phyloP scores from a whole-genome alignment of 2,888 invertebrate genomes.

The Andrena haemorrhoa region DNA sequence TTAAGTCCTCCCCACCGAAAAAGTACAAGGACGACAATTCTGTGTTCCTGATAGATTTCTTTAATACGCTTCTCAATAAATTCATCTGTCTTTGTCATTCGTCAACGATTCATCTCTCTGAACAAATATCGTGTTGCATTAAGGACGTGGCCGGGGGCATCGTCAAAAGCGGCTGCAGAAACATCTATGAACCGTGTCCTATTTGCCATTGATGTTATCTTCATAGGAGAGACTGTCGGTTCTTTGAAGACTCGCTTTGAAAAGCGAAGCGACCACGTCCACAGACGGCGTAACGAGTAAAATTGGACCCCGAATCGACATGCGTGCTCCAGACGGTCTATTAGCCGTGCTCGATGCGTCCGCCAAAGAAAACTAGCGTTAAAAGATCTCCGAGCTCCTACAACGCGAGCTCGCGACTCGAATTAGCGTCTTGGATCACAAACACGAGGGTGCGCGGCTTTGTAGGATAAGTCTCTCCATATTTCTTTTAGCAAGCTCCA shows the following conservation, averaged over 20 bases:
- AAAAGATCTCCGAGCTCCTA: slow-evolving; percentile 25
- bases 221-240: slow-evolving; percentile 44
- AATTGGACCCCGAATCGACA: slow-evolving; percentile 63
- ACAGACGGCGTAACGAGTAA: slow-evolving; percentile 64
- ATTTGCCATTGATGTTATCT: slow-evolving; percentile 68
- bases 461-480: not conserved
- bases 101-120: not conserved
- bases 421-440: not conserved
- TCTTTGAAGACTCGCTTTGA: slow-evolving; percentile 61
- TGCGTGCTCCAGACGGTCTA: slow-evolving; percentile 48
- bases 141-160: slow-evolving; percentile 40
- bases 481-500: not conserved
- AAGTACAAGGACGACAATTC: not conserved
- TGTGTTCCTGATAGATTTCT: slow-evolving; percentile 18
- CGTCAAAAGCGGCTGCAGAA: slow-evolving; percentile 24
- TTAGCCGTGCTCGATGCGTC: slow-evolving; percentile 46
- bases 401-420: slow-evolving; percentile 16
- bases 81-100: not conserved
- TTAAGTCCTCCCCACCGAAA: slow-evolving; percentile 19
- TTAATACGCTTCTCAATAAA: not conserved
- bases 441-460: not conserved
- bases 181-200: slow-evolving; percentile 25
- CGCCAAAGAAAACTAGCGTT: slow-evolving; percentile 18
- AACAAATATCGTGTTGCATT: slow-evolving; percentile 30
- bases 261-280: slow-evolving; percentile 49